A percentile compares a stretch with the other conserved stretches of the same genome.
Evolutionary conservation across 1,140 invertebrate species (phyloP).

Genomic region (Zaprionus africanus): DNA sequence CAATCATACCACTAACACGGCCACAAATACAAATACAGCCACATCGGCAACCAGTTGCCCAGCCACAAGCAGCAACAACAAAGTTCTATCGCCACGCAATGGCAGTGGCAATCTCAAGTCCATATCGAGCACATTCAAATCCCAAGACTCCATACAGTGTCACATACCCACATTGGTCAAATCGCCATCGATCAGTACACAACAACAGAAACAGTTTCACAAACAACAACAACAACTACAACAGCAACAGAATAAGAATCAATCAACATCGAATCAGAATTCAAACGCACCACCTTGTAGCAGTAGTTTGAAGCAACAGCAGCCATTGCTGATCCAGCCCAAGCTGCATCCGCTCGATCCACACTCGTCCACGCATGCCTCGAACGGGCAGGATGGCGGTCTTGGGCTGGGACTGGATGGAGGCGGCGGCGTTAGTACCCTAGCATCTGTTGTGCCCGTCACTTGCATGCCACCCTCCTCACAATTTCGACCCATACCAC

Average conservation of each 20-base stretch:
- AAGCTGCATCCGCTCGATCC: conserved; percentile 78
- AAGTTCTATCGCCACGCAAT: conserved; percentile 82
- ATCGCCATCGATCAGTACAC: conserved; percentile 81
- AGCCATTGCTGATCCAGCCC: conserved; percentile 78
- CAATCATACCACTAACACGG: conserved; percentile 68
- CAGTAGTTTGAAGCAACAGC: conserved; percentile 79
- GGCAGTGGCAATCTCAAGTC: conserved; percentile 75
- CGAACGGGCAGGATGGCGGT: conserved; percentile 65
- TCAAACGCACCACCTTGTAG: conserved; percentile 35
- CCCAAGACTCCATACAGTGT: conserved; percentile 84
- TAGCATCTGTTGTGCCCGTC: conserved; percentile 75
- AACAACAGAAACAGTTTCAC: conserved; percentile 80
- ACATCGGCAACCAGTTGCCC: conserved; percentile 64
- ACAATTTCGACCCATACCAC: conserved; percentile 84
- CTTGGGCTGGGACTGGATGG: conserved; percentile 75
- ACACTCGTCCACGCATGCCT: conserved; percentile 28
- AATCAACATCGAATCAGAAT: conserved; percentile 41
- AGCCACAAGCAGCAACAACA: conserved; percentile 28
- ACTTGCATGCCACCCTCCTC: conserved; percentile 83
- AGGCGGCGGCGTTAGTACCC: conserved; percentile 59
- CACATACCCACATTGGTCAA: conserved; percentile 84
- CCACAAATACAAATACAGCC: conserved; percentile 63
- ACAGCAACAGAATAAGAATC: conserved; percentile 49
- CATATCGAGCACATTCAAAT: conserved; percentile 83
- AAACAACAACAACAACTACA: conserved; percentile 71